Evolutionary conservation across 1,140 invertebrate genomes (phyloP).

Genomic region (Drosophila simulans): DNA sequence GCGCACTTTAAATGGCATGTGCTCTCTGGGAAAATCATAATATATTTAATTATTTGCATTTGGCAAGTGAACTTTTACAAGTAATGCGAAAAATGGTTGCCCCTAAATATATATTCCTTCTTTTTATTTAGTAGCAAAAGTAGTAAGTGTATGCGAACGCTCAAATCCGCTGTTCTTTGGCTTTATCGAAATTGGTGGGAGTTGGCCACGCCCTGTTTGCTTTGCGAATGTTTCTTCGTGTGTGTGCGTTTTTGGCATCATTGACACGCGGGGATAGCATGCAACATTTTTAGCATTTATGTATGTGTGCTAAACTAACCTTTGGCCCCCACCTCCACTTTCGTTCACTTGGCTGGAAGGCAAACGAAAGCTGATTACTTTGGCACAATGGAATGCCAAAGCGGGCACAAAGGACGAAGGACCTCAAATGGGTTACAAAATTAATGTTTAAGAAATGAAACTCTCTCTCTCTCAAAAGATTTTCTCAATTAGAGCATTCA

Average conservation of each 20-base stretch:
- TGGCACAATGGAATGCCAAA: slow-evolving; percentile 20
- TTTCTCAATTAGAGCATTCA: not conserved
- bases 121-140: too few species aligned
- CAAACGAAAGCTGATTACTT: slow-evolving; percentile 36
- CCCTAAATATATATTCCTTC: too few species aligned
- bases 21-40: not conserved
- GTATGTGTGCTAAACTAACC: not conserved
- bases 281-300: slow-evolving; percentile 41
- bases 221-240: not conserved
- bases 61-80: too few species aligned
- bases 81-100: too few species aligned
- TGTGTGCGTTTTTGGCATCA: slow-evolving; percentile 9
- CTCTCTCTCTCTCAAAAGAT: not conserved
- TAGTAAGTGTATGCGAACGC: not conserved
- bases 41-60: not conserved
- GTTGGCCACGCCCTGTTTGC: not conserved
- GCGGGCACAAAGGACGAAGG: slow-evolving; percentile 2
- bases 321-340: slow-evolving; percentile 4
- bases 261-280: slow-evolving; percentile 50
- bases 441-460: slow-evolving; percentile 3
- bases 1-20: not conserved
- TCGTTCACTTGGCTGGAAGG: slow-evolving; percentile 28
- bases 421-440: slow-evolving; percentile 3
- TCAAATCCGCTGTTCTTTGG: not conserved
- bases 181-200: slow-evolving; percentile 4